Percentiles rank a stretch among this genome's conserved stretches.
Evolutionary conservation across 2,113 vertebrate genomes (phyloP).

Genomic region (human): DNA sequence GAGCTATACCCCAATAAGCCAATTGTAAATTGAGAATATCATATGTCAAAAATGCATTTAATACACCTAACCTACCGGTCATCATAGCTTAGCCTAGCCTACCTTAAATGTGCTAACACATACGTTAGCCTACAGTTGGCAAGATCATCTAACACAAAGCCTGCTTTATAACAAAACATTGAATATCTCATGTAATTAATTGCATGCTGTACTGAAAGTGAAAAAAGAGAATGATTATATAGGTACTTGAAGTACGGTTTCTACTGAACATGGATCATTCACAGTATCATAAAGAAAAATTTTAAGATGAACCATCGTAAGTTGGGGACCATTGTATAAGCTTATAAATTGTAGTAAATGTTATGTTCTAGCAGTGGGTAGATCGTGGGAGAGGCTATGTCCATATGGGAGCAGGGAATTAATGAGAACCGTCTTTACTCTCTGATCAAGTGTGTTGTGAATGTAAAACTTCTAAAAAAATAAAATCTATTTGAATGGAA

Average conservation of each 20-base stretch:
- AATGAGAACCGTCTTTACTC: background rate
- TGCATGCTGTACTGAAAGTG: background rate
- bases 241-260: background rate
- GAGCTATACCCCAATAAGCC: background rate
- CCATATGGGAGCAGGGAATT: accelerated
- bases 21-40: background rate
- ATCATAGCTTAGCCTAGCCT: background rate
- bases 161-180: background rate
- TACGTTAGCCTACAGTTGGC: background rate
- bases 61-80: background rate
- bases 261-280: background rate
- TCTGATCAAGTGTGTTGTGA: background rate
- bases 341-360: background rate
- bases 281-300: background rate
- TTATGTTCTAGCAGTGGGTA: background rate
- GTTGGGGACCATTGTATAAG: background rate
- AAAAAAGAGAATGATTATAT: background rate
- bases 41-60: background rate
- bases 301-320: background rate
- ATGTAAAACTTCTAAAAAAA: background rate
- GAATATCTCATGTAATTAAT: background rate
- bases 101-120: background rate
- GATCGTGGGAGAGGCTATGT: accelerated
- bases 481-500: background rate
- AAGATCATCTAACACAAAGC: background rate